Evolutionary conservation across 53 echinoderm and acorn worm genomes (phyloP).

Genomic region (Crossaster papposus): DNA sequence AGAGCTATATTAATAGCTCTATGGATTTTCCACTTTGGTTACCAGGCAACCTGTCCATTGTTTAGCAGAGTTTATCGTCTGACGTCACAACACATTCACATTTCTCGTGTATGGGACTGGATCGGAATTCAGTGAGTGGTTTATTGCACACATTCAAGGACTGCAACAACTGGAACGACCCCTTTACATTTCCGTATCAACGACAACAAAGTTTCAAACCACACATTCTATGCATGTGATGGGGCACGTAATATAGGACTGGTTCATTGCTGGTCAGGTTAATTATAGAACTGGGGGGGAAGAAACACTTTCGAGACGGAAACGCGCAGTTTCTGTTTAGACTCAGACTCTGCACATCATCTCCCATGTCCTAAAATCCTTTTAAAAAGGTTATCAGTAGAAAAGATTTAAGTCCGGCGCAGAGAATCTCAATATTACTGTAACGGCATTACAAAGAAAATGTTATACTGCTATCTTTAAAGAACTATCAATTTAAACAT

Average conservation of each 20-base stretch:
- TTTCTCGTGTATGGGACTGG: not conserved
- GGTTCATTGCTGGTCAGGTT: slow-evolving; percentile 28
- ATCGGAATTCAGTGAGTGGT: slow-evolving; percentile 11
- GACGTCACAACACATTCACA: slow-evolving; percentile 26
- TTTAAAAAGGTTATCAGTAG: not conserved
- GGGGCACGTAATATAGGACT: not conserved
- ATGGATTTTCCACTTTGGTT: not conserved
- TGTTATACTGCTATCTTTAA: too few species aligned
- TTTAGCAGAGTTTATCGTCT: not conserved
- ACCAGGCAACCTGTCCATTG: slow-evolving; percentile 8
- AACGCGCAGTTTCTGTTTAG: not conserved
- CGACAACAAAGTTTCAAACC: not conserved
- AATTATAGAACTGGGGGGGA: slow-evolving; percentile 26
- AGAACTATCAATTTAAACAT: too few species aligned
- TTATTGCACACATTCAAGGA: not conserved
- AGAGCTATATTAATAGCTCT: too few species aligned
- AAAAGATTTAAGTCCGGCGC: not conserved
- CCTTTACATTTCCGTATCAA: not conserved
- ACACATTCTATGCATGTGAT: too few species aligned
- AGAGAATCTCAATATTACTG: too few species aligned
- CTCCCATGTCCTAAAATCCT: not conserved
- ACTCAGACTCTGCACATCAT: not conserved
- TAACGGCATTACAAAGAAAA: too few species aligned
- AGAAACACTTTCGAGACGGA: slow-evolving; percentile 17
- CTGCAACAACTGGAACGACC: slow-evolving; percentile 16